Evolutionary conservation across 2,113 vertebrate genomes (phyloP), one percentile per base, ranked within the genome.

Genomic region (Cheilinus undulatus): DNA sequence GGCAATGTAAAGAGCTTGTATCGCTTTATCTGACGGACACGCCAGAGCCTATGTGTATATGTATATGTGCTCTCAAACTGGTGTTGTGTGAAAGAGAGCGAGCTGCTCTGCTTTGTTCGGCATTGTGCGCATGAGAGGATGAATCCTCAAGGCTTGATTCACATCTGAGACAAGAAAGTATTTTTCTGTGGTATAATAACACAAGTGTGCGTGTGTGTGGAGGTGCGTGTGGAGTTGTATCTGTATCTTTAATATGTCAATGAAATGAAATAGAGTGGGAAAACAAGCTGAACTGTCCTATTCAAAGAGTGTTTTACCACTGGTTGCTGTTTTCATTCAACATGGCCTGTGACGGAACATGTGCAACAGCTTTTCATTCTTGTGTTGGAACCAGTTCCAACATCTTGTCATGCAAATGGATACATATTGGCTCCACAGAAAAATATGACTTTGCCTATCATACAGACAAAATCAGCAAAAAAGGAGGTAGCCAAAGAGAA

Each of bases 1-100:
- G 40, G 50, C 38, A 76, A 80, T 70, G 73, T 89, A 88, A 86
- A 86, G 80, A 82, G 79, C 78, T 65, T 11, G 42, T 91, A 90
- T 92, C 83, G 10, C 64, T 70, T 79, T 63, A 90, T 92, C 89
- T 84, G 4, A 56, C 58, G 5, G 53, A 61, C 54, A 71, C 19
- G 23, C 54, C 61, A 2, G 60, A 48, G 78, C 20, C 57, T 70
- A 51, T 51, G 76, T 87, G 78, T 86, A 51, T 86, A 90, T 89
- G 84, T 89, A 90, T 87, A 86, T 88, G 49, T 76, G 78, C 82
- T 80, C 80, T 87, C 38, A 60, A 57, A 67, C 71, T 76, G 70
- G 71, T 69, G 80, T 86, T 43, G 82, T 75, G 75, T 78, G 72
- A 69, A 75, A 84, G 54, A 71, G 73, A 83, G 76, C 79, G 26